phyloP scores from a whole-genome alignment of 2,113 vertebrate genomes.

The Ceyx cyanopectus region DNA sequence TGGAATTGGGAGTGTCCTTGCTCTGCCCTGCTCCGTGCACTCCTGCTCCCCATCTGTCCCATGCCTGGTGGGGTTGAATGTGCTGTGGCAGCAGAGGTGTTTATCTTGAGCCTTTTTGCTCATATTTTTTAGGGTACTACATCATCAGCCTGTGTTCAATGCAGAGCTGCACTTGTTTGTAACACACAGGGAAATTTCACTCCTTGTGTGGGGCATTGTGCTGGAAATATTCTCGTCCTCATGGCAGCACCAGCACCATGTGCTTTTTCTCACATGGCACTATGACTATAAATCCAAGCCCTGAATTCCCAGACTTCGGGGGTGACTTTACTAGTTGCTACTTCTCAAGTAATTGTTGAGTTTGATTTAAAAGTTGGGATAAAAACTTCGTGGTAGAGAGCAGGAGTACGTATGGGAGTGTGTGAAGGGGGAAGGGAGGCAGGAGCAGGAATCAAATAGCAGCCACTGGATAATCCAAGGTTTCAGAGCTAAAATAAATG shows the following conservation, averaged over 20 bases:
- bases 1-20: neutral
- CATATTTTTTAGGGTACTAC: neutral
- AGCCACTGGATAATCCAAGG: neutral
- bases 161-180: neutral
- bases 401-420: neutral
- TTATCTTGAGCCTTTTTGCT: neutral
- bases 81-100: accelerated
- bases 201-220: neutral
- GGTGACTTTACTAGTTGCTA: neutral
- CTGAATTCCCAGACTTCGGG: neutral
- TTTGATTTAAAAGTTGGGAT: constrained; percentile 14
- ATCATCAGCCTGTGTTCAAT: accelerated
- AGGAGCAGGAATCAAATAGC: neutral
- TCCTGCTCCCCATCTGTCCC: neutral
- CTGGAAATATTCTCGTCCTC: neutral
- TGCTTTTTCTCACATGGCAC: neutral
- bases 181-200: neutral
- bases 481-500: neutral
- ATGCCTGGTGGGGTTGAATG: accelerated
- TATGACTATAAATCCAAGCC: neutral
- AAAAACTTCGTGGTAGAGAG: neutral
- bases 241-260: neutral
- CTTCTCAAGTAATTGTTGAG: neutral
- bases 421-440: neutral
- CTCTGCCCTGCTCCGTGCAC: neutral